A percentile compares a stretch with the other conserved stretches of the same genome.
phyloP scores from a whole-genome alignment of 2,888 invertebrate genomes.

The Parnassius glacialis region DNA sequence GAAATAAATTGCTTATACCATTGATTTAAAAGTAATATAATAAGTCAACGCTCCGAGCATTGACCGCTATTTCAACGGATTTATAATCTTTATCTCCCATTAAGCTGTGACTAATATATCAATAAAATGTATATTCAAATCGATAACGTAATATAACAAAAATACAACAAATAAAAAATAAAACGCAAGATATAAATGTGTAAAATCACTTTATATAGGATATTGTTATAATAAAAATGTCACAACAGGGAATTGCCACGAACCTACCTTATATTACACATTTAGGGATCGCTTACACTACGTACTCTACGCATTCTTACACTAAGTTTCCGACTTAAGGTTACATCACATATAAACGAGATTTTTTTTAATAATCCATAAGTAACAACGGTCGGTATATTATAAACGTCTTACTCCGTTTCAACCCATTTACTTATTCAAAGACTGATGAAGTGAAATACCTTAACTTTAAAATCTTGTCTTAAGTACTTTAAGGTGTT shows the following conservation, averaged over 20 bases:
- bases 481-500: slow-evolving; percentile 28
- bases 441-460: neutral
- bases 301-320: slow-evolving; percentile 52
- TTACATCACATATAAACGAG: slow-evolving; percentile 80
- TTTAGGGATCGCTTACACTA: slow-evolving; percentile 50
- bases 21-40: no score
- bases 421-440: slow-evolving; percentile 34
- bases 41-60: no score
- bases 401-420: slow-evolving; percentile 49
- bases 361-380: slow-evolving; percentile 59
- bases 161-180: slow-evolving; percentile 12
- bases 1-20: no score
- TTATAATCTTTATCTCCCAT: no score
- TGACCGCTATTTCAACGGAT: no score
- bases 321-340: slow-evolving; percentile 57
- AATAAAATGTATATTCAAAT: no score
- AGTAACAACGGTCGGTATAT: slow-evolving; percentile 64
- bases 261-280: slow-evolving; percentile 55
- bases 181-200: slow-evolving; percentile 47
- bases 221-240: slow-evolving; percentile 64
- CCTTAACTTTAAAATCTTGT: slow-evolving; percentile 20
- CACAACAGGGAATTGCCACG: slow-evolving; percentile 76
- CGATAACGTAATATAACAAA: no score
- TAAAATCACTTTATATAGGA: slow-evolving; percentile 76
- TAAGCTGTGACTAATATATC: no score